phyloP scores from a whole-genome alignment of 2,113 vertebrate species.

The Lamprotornis superbus region DNA sequence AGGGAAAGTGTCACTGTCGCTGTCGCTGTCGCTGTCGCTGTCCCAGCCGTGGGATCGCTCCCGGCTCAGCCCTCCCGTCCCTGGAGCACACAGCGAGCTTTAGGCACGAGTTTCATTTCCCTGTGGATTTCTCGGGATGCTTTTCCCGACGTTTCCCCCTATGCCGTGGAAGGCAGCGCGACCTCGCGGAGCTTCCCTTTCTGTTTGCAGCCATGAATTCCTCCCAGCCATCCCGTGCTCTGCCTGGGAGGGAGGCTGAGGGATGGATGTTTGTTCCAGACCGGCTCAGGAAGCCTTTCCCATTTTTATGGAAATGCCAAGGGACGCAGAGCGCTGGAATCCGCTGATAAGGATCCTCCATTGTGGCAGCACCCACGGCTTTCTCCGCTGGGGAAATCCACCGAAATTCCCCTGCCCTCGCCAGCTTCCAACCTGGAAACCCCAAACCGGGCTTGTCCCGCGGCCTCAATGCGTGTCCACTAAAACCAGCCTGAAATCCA shows the following conservation, averaged over 20 bases:
- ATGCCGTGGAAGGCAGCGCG: neutral
- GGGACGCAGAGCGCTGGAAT: slow-evolving; percentile 13
- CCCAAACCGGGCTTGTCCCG: neutral
- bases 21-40: neutral
- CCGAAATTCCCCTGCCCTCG: neutral
- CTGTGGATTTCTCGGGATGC: neutral
- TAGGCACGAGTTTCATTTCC: neutral
- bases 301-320: slow-evolving; percentile 8
- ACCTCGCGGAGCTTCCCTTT: neutral
- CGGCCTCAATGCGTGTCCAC: neutral
- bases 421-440: neutral
- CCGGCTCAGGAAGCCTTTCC: neutral
- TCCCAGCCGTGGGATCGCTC: neutral
- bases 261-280: neutral
- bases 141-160: neutral
- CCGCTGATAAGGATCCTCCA: slow-evolving; percentile 21
- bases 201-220: neutral
- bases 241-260: neutral
- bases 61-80: neutral
- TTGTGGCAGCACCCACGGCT: neutral
- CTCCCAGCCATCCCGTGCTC: neutral
- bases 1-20: neutral
- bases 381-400: slow-evolving; percentile 25
- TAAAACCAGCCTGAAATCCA: neutral
- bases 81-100: fast-evolving